phyloP scores from a whole-genome alignment of 2,888 invertebrate genomes.

The Heliconius charithonia region DNA sequence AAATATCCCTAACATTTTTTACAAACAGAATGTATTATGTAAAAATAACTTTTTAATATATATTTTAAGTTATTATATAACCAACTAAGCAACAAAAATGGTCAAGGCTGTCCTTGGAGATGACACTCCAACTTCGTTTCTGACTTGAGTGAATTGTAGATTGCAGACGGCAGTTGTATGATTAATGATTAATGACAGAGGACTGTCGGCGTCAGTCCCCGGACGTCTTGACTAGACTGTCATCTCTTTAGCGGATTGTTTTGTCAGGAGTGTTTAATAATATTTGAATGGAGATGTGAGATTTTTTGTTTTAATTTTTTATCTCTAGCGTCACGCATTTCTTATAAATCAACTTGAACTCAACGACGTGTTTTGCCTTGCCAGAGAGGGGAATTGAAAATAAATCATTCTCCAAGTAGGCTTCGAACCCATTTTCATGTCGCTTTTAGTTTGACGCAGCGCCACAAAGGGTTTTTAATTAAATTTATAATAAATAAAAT shows the following conservation, averaged over 20 bases:
- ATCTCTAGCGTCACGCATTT: no score
- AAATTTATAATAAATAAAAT: no score
- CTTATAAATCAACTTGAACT: no score
- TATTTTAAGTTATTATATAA: no score
- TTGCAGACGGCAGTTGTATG: slow-evolving; percentile 53
- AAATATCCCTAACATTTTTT: background rate
- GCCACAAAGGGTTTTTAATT: no score
- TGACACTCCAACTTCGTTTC: slow-evolving; percentile 47
- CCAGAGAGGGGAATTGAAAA: no score
- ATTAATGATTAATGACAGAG: slow-evolving; percentile 71
- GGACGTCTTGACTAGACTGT: slow-evolving; percentile 66
- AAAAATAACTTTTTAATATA: no score
- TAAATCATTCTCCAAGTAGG: no score
- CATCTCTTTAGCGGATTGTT: slow-evolving; percentile 50
- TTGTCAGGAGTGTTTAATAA: background rate
- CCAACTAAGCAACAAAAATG: background rate
- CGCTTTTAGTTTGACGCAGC: no score
- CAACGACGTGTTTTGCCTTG: no score
- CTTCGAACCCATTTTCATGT: no score
- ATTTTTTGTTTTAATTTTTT: background rate
- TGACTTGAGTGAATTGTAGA: slow-evolving; percentile 52
- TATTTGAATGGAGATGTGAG: background rate
- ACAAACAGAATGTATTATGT: background rate
- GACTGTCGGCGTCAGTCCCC: slow-evolving; percentile 60
- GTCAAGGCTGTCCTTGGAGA: slow-evolving; percentile 4